Base-by-base conservation (phyloP, 2,888 invertebrate species). In the Anagyrus pseudococci region DNA sequence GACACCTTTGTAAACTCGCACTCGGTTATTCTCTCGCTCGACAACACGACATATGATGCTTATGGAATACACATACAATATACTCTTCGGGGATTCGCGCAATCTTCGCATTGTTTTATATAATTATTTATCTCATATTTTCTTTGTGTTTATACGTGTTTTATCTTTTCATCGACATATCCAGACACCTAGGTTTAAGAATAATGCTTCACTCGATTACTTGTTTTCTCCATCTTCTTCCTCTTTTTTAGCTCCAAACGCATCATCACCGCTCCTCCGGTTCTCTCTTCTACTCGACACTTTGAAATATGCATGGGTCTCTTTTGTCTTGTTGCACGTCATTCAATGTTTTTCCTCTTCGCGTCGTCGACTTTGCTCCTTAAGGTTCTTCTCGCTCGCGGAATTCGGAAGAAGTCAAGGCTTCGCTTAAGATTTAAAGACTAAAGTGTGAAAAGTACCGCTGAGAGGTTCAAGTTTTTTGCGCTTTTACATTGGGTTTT, bases 401-500 rank as follows among this genome's bases (percentile, higher is more conserved):
- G 25, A 67, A 67, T 64, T 67, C 64, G 64, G 67, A 67, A 64
- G 56, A 61, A 56, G 58, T 67, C 64, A 67, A 67, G 67, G 67
- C 67, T 61, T 58, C 43, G 41, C 54, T 66, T 63, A 60, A 62
- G 52, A 48, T 58, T 58, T 59, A 66, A 53, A 53, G 20, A 58
- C 43, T 55, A 59, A 56, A 62, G 23, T 61, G 40, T 59, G 23
- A 25, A 23, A n/a, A 66, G 58, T 62, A 40, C 13, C 44, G 29
- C 4, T 15, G 52, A 59, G 56, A 52, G 55, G 22, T 61, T 55
- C 20, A 55, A 49, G 41, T 61, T 20, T 58, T 54, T 46, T 64
- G 47, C 17, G 47, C 56, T 26, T 53, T 23, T 41, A 50, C 17
- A 3, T n/a, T 44, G 41, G 40, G 19, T n/a, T n/a, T 53, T 44